Base-by-base conservation (phyloP, 2,888 invertebrate genomes). In the Lapara coniferarum region DNA sequence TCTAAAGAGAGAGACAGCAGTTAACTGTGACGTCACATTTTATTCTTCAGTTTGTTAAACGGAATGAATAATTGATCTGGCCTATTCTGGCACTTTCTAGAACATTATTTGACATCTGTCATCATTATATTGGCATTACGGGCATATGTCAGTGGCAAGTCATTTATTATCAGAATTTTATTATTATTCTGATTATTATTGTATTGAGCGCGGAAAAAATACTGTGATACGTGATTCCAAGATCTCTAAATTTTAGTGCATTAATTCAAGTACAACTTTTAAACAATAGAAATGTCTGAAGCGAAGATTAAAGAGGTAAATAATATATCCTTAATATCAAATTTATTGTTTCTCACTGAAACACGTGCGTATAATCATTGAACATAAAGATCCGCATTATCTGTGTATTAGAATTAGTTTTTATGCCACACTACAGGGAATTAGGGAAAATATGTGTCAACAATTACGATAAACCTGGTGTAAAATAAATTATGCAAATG, bases 281-380 rank as follows among this genome's bases (percentile, higher is more conserved):
- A n/a, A 16, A 19, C 51, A 58, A 19, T 30, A n/a, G 73, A 74
- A 55, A 88, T 88, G 88, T 77, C 86, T 68, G 85, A 85, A 75
- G 67, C 78, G 49, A 91, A 87, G 78, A 76, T 89, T 57, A 86
- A 78, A 66, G 90, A 90, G 84, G 90, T 90, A 76, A 69, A 78
- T 75, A 70, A 8, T 51, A 57, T 46, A 25, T 67, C 52, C 68
- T 46, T 8, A 46, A 19, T 30, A n/a, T 44, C 44, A n/a, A 10
- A 56, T 19, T 14, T 49, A 46, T 19, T 16, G 13, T 8, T 13
- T 6, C 10, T 4, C 37, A 2, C 8, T 55, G 5, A 46, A 19
- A 46, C 63, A 63, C 63, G 49, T 63, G 63, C 49, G 49, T 63
- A 46, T 63, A 63, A 19, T 49, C 19, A 4, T 49, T 19, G 16